These are phyloP conservation scores for Acanthaster planci DNA, from an alignment of 35 echinoderm and acorn worm genomes.

Conservation along the genomic window DNA sequence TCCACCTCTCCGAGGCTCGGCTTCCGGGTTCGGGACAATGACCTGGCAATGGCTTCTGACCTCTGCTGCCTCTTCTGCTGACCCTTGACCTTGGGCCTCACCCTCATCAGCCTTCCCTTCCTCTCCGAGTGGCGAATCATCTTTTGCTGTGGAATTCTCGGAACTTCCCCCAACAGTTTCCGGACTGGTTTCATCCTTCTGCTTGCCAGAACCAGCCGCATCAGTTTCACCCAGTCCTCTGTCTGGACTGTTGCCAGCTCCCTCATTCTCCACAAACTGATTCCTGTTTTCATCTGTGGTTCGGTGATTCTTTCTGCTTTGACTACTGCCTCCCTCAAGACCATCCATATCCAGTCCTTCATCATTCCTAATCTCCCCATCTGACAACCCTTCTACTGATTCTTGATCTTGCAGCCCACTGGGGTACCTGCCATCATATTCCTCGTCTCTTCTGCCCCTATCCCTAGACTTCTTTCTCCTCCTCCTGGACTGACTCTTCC, in stretches of 20 bases:
- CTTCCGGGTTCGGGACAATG: background rate
- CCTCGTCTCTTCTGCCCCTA: background rate
- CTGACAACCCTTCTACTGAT: background rate
- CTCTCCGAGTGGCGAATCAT: background rate
- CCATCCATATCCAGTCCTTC: background rate
- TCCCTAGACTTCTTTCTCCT: background rate
- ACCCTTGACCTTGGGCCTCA: background rate
- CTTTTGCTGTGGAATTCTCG: background rate
- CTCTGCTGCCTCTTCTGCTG: constrained; percentile 6
- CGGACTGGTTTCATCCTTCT: background rate
- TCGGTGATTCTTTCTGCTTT: background rate
- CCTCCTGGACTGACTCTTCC: background rate
- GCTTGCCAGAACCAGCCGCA: background rate
- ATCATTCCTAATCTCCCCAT: background rate
- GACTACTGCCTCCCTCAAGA: background rate
- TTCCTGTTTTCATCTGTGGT: background rate
- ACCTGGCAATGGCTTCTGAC: background rate
- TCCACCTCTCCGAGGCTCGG: background rate
- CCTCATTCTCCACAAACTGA: background rate
- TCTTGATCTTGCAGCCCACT: background rate
- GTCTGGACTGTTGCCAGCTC: background rate
- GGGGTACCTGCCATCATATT: background rate
- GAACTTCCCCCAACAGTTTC: background rate
- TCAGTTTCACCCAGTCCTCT: background rate
- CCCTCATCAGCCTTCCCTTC: background rate